Percentiles rank a stretch among this genome's conserved stretches.
phyloP scores from a whole-genome alignment of 2,113 vertebrate genomes.

The Pachycephala philippinensis region DNA sequence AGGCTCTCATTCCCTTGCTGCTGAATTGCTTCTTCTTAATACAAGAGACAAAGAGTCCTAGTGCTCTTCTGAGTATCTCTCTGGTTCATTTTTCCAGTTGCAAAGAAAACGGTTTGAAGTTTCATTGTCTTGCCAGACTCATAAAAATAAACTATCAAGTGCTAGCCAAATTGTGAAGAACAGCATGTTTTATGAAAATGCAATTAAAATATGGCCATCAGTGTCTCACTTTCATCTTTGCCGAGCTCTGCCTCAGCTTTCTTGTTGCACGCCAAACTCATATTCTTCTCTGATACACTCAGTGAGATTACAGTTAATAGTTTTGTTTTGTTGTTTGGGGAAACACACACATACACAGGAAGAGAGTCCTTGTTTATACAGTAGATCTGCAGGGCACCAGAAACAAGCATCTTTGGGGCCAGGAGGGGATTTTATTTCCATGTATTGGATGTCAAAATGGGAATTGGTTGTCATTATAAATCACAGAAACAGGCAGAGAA shows the following conservation, averaged over 20 bases:
- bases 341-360: not conserved
- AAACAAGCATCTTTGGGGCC: not conserved
- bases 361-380: not conserved
- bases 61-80: not conserved
- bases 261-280: not conserved
- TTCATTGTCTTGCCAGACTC: slow-evolving; percentile 50
- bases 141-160: slow-evolving; percentile 31
- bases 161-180: slow-evolving; percentile 36
- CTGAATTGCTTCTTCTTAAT: not conserved
- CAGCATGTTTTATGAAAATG: slow-evolving; percentile 55
- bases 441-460: not conserved
- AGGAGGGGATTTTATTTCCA: not conserved
- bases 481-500: not conserved
- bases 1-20: not conserved
- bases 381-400: not conserved
- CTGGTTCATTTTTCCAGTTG: slow-evolving; percentile 28
- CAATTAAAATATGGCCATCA: slow-evolving; percentile 24
- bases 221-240: slow-evolving; percentile 48
- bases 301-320: slow-evolving; percentile 7
- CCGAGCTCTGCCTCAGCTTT: not conserved
- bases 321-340: not conserved
- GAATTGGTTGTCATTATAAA: not conserved
- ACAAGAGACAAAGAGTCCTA: not conserved
- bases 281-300: slow-evolving; percentile 3
- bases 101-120: slow-evolving; percentile 29